phyloP scores from a whole-genome alignment of 2,888 invertebrate species.

The Aphodius granarius region DNA sequence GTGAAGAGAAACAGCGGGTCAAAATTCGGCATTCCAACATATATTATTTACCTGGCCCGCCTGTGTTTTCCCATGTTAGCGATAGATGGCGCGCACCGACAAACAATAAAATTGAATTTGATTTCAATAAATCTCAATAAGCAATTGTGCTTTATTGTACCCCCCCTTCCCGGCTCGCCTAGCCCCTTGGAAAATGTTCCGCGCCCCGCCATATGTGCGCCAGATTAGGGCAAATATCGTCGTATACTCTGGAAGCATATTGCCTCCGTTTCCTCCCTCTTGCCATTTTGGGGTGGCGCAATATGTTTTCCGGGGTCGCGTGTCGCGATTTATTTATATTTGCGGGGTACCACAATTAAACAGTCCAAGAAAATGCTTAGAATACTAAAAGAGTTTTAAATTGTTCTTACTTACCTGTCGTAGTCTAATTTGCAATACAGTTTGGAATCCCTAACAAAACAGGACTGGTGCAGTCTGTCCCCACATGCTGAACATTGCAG shows the following conservation, averaged over 20 bases:
- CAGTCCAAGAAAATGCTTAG: slow-evolving; percentile 27
- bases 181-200: neutral
- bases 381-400: too few species aligned
- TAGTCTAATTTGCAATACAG: slow-evolving; percentile 79
- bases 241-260: slow-evolving; percentile 36
- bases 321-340: slow-evolving; percentile 46
- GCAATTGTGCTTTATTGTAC: slow-evolving; percentile 30
- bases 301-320: slow-evolving; percentile 44
- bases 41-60: neutral
- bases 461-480: slow-evolving; percentile 70
- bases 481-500: slow-evolving; percentile 76
- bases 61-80: neutral
- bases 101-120: slow-evolving; percentile 30
- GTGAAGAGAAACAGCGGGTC: neutral
- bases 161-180: slow-evolving; percentile 28
- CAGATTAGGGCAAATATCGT: slow-evolving; percentile 37
- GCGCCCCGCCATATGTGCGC: slow-evolving; percentile 34
- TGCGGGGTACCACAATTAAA: slow-evolving; percentile 34
- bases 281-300: slow-evolving; percentile 27
- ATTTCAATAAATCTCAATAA: slow-evolving; percentile 34
- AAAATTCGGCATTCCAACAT: neutral
- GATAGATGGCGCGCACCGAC: neutral
- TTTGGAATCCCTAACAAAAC: slow-evolving; percentile 73
- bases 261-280: slow-evolving; percentile 33
- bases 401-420: slow-evolving; percentile 63